Percentiles rank a stretch among this genome's conserved stretches.
Conservation (phyloP, 2,888 invertebrate species). For the Polydesmus complanatus region DNA sequence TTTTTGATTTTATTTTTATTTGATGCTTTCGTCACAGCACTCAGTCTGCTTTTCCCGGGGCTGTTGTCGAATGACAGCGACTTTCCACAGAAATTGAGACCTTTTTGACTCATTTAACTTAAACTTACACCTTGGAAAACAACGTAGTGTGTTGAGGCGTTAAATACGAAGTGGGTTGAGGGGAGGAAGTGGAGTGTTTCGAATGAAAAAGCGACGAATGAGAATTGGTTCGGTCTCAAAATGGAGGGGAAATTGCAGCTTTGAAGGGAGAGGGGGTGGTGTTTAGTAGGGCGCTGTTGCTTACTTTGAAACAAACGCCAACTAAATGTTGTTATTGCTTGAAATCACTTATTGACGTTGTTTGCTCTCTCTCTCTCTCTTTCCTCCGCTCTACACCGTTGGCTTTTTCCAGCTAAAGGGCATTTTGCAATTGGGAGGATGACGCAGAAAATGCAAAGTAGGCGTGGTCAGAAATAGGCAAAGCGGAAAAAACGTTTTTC, state of each 20-base stretch:
- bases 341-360: background rate
- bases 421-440: no score
- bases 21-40: no score
- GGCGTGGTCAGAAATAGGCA: background rate
- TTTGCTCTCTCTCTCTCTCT: background rate
- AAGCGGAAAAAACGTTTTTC: background rate
- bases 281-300: no score
- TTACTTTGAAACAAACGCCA: background rate
- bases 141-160: slow-evolving; percentile 7
- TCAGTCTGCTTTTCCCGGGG: background rate
- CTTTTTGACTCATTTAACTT: background rate
- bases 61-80: background rate
- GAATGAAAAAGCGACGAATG: background rate
- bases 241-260: background rate
- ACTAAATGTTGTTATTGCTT: background rate
- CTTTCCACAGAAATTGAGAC: background rate
- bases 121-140: background rate
- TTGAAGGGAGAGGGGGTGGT: background rate
- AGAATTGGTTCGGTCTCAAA: background rate
- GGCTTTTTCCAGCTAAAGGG: no score
- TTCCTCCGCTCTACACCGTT: background rate
- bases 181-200: background rate
- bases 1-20: background rate
- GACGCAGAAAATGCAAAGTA: no score
- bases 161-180: slow-evolving; percentile 8